A percentile compares a stretch with the other conserved stretches of the same genome.
These are phyloP conservation scores for Cordilura impudica DNA, from an alignment of 2,888 invertebrate genomes.

Conservation along the genomic window DNA sequence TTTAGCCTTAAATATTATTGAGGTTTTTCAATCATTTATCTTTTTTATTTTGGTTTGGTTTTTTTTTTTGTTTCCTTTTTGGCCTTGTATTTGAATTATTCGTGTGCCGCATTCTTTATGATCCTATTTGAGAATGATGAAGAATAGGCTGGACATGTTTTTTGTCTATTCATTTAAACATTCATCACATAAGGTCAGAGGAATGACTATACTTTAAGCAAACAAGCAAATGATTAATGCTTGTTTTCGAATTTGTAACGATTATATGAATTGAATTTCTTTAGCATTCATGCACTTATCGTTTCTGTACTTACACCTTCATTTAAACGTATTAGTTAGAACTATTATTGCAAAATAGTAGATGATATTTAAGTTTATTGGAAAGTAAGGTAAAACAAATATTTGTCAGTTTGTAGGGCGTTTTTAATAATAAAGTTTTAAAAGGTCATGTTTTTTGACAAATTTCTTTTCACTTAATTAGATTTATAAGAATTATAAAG, in stretches of 20 bases:
- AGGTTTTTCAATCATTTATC: constrained; percentile 53
- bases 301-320: neutral
- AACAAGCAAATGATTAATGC: constrained; percentile 38
- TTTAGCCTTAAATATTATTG: constrained; percentile 39
- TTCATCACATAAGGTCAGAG: neutral
- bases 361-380: neutral
- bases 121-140: constrained; percentile 1
- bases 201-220: neutral
- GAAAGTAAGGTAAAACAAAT: too few relatives aligned
- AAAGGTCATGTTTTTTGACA: too few relatives aligned
- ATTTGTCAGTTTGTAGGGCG: too few relatives aligned
- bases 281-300: neutral
- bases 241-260: constrained; percentile 21
- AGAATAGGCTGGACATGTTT: constrained; percentile 14
- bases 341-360: neutral
- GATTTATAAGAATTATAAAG: too few relatives aligned
- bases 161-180: neutral
- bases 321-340: neutral
- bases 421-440: too few relatives aligned
- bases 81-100: constrained; percentile 40
- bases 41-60: constrained; percentile 19
- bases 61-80: neutral
- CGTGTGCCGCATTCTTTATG: constrained; percentile 37
- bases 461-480: too few relatives aligned
- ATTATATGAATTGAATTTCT: neutral